Percentiles rank a stretch among this genome's conserved stretches.
phyloP scores from a whole-genome alignment of 2,888 invertebrate species.

The Psylliodes chrysocephalus region DNA sequence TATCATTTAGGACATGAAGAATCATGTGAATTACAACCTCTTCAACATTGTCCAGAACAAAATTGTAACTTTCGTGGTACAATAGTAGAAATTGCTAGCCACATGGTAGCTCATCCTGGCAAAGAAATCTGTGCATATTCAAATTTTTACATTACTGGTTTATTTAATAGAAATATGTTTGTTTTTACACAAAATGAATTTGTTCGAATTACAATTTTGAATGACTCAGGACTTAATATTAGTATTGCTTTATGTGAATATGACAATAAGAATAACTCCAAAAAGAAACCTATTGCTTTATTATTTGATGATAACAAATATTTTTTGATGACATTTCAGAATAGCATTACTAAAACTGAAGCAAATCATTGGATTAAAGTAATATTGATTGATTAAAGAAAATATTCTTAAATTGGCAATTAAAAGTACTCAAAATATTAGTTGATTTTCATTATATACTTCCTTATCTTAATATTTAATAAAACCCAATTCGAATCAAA shows the following conservation, averaged over 20 bases:
- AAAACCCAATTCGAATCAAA: too few species aligned
- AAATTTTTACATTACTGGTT: constrained; percentile 11
- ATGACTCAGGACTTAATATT: neutral
- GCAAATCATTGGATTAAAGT: constrained; percentile 19
- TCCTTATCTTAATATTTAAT: too few species aligned
- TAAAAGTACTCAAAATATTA: too few species aligned
- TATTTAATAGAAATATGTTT: constrained; percentile 7
- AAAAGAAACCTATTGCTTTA: neutral
- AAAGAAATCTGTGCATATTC: neutral
- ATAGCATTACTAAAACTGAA: neutral
- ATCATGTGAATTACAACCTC: neutral
- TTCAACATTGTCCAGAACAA: neutral
- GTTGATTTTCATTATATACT: too few species aligned
- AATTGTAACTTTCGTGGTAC: neutral
- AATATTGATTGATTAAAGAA: neutral
- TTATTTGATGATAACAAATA: constrained; percentile 13
- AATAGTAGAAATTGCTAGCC: neutral
- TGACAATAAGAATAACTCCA: neutral
- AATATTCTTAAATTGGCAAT: too few species aligned
- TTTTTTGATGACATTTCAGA: constrained; percentile 4
- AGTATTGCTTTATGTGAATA: neutral
- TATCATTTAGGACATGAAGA: constrained; percentile 15
- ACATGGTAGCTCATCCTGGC: neutral
- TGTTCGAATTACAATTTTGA: neutral
- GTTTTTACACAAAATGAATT: neutral